These are phyloP conservation scores for Drosophila carrolli DNA, from an alignment of 1,140 invertebrate genomes.

Conservation along the genomic window DNA sequence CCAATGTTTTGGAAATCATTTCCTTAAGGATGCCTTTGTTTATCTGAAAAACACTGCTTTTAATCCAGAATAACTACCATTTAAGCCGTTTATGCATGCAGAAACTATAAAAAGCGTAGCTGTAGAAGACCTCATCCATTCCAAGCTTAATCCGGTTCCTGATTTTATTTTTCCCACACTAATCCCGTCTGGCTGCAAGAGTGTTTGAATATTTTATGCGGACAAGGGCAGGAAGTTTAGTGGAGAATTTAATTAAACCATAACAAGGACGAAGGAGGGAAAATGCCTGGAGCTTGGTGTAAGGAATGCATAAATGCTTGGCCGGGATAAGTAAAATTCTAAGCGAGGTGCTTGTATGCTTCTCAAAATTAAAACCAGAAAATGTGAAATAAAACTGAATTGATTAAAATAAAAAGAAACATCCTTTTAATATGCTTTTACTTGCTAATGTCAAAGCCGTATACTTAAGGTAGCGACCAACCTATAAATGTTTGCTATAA, in stretches of 20 bases:
- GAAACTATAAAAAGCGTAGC: constrained; percentile 7
- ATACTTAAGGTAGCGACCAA: background rate
- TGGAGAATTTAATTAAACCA: constrained; percentile 50
- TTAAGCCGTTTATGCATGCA: constrained; percentile 8
- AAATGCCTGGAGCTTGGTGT: constrained; percentile 20
- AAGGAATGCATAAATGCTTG: constrained; percentile 38
- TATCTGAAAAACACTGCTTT: background rate
- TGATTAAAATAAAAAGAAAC: background rate
- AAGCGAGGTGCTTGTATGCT: background rate
- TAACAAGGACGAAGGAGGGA: constrained; percentile 10
- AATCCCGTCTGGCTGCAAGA: constrained; percentile 39
- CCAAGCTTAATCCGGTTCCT: constrained; percentile 11
- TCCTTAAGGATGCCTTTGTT: background rate
- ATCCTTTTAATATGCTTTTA: no score
- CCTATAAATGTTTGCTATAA: background rate
- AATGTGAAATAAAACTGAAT: background rate
- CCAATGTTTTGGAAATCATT: background rate
- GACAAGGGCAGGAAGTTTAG: constrained; percentile 35
- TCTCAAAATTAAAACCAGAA: background rate
- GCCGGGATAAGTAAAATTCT: constrained; percentile 1
- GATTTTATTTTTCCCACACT: constrained; percentile 33
- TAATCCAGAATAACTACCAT: background rate
- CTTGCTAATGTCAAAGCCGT: background rate
- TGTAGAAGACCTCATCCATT: background rate
- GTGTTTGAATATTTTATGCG: constrained; percentile 45